These are phyloP conservation scores for Dendrocopos noguchii DNA, from an alignment of 2,113 vertebrate genomes.

Conservation along the genomic window DNA sequence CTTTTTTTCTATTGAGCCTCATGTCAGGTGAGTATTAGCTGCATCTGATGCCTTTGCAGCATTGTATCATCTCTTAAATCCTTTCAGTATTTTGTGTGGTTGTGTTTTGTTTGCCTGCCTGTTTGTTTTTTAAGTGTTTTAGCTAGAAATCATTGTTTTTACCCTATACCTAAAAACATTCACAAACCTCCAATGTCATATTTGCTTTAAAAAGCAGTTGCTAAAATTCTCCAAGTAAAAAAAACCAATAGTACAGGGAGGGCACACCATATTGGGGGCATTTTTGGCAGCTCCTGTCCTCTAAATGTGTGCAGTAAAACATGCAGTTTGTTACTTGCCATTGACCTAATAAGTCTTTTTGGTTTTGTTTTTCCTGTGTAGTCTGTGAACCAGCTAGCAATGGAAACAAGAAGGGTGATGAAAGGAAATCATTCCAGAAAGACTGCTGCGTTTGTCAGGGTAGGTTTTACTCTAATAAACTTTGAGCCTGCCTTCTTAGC, in stretches of 20 bases:
- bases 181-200: background rate
- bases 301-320: background rate
- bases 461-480: constrained; percentile 62
- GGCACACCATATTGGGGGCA: too few species aligned
- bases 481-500: background rate
- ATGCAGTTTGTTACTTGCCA: background rate
- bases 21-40: background rate
- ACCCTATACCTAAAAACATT: accelerated
- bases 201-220: background rate
- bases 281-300: background rate
- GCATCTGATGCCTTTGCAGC: background rate
- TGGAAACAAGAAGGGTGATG: constrained; percentile 96
- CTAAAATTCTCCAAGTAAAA: background rate
- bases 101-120: too few species aligned
- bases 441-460: constrained; percentile 95
- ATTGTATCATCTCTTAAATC: background rate
- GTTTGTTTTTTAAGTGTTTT: background rate
- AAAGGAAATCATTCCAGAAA: constrained; percentile 95
- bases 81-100: background rate
- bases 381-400: constrained; percentile 94
- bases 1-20: background rate
- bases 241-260: background rate
- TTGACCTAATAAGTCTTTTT: background rate
- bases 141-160: background rate
- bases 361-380: constrained; percentile 46